Evolutionary conservation across 2,797 vertebrate genomes (phyloP), one percentile per base, ranked within the genome.

Genomic region (Pangasius macronema): DNA sequence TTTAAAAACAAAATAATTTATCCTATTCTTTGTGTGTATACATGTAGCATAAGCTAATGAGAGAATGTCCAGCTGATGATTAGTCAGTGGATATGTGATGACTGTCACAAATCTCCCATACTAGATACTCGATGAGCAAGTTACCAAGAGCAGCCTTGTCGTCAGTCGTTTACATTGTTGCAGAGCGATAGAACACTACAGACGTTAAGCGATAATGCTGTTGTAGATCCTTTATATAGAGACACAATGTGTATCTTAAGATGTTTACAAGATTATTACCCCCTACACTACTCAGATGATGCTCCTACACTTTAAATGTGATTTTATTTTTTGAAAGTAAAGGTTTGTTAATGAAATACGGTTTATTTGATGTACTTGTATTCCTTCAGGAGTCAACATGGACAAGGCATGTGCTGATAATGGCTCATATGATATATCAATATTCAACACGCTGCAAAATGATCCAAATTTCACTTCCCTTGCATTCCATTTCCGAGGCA

Each of bases 21-120:
- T 93, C 89, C 92, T 94, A 91, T 90, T 89, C 90, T 93, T 88
- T 91, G 84, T 92, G 91, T 93, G 67, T 88, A 86, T 91, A 90
- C 51, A n/a, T 88, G 91, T 90, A 89, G 90, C 95, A 96, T 96
- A 96, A 96, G 96, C 95, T 96, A 96, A 95, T 90, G 92, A 94
- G 92, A 94, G 93, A 89, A 91, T 87, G 86, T 85, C 84, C 82
- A 85, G 82, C 55, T 86, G 88, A 82, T 84, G 73, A 80, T 84
- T 84, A 51, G 81, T 81, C 49, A 83, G 89, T 75, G 82, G 82
- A 87, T 82, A 46, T 72, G 20, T 81, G 33, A 80, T 85, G 72
- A 84, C 72, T 8, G 59, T 83, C 83, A 57, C 63, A 33, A 68
- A 33, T 49, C 61, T 89, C 49, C 68, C 24, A 6, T 63, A 53